Conservation (phyloP, 2,888 invertebrate species). For the Escarpia spicata region DNA sequence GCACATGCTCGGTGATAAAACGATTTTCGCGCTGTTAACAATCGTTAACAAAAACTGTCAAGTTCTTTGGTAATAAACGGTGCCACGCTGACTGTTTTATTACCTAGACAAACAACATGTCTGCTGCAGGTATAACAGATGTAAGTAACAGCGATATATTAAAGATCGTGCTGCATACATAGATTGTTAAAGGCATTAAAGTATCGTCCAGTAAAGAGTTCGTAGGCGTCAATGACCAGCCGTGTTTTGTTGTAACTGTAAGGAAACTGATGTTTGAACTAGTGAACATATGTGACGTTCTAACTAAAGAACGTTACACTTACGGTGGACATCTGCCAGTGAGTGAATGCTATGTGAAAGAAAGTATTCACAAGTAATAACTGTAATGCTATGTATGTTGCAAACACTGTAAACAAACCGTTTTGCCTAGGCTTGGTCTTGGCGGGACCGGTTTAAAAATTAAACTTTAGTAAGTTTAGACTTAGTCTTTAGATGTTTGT, state of each 20-base stretch:
- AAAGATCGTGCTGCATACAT: background rate
- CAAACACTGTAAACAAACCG: background rate
- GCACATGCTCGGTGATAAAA: slow-evolving; percentile 6
- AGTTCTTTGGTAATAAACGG: background rate
- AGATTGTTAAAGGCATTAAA: background rate
- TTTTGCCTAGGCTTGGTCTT: background rate
- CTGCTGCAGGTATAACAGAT: background rate
- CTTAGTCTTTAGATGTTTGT: too few species aligned
- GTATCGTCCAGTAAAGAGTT: background rate
- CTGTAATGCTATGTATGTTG: background rate
- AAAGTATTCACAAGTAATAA: background rate
- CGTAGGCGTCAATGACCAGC: background rate
- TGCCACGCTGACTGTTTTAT: background rate
- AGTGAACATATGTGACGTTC: background rate
- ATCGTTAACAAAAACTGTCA: slow-evolving; percentile 2
- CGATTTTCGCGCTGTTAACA: slow-evolving; percentile 16
- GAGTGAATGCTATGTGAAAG: background rate
- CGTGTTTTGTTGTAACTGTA: background rate
- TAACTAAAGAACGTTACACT: background rate
- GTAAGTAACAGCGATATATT: background rate
- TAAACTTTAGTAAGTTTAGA: too few species aligned
- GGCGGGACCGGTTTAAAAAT: background rate
- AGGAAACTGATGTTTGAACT: background rate
- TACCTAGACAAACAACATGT: background rate
- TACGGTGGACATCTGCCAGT: background rate